Conservation (phyloP, 2,888 invertebrate species). For the Gibbula magus region DNA sequence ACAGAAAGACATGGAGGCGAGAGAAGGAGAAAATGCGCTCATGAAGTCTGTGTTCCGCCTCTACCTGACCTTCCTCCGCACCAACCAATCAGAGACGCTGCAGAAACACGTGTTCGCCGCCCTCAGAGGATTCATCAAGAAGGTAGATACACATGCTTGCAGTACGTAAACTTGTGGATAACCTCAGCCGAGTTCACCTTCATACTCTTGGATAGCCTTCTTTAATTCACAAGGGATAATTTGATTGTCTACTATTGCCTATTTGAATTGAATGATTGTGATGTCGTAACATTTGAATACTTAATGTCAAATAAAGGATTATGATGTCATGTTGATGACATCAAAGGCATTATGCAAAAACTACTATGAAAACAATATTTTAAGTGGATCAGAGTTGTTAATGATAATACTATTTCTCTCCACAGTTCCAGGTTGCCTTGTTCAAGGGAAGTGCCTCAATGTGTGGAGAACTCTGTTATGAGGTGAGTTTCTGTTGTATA, state of each 20-base stretch:
- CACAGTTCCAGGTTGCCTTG: constrained; percentile 71
- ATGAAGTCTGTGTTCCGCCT: constrained; percentile 90
- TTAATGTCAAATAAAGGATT: neutral
- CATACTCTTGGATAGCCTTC: too few species aligned
- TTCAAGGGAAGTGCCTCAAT: constrained; percentile 72
- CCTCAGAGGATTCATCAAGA: constrained; percentile 89
- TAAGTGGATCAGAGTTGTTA: too few species aligned
- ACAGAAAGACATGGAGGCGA: constrained; percentile 77
- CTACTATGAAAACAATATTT: too few species aligned
- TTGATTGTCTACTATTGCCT: too few species aligned
- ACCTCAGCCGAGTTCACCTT: too few species aligned
- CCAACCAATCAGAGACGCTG: constrained; percentile 92
- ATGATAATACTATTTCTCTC: constrained; percentile 30
- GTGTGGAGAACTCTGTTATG: constrained; percentile 73
- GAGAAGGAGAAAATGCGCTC: constrained; percentile 83
- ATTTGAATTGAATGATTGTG: too few species aligned
- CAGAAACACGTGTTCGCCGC: constrained; percentile 94
- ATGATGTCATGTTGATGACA: too few species aligned
- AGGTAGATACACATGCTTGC: constrained; percentile 58
- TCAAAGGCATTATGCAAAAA: too few species aligned
- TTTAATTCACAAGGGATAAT: too few species aligned
- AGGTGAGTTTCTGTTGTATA: constrained; percentile 54
- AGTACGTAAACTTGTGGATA: too few species aligned
- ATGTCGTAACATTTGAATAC: too few species aligned
- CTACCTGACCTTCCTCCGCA: constrained; percentile 89